phyloP scores from a whole-genome alignment of 2,113 vertebrate genomes.

The Dryoscopus gambensis region DNA sequence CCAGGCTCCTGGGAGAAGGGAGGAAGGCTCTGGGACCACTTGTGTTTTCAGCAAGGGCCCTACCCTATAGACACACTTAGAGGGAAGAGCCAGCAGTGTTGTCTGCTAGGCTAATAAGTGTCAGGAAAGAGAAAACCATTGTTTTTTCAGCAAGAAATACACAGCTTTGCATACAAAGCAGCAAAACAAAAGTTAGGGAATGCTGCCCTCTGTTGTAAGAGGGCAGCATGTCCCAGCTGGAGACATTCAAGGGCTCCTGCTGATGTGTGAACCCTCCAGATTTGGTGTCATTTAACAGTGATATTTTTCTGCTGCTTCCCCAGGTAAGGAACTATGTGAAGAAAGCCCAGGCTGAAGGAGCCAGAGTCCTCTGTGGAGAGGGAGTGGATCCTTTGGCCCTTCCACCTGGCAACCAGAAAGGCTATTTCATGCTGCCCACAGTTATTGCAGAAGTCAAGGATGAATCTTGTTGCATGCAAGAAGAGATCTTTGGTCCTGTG shows the following conservation, averaged over 20 bases:
- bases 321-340: conserved; percentile 87
- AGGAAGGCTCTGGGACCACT: not conserved
- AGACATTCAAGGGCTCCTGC: not conserved
- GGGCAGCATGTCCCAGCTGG: not conserved
- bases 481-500: conserved; percentile 97
- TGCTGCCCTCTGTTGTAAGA: not conserved
- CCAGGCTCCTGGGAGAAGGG: not conserved
- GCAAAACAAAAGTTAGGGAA: not conserved
- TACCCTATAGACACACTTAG: not conserved
- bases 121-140: not conserved
- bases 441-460: conserved; percentile 84
- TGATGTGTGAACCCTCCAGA: not conserved
- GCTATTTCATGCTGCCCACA: conserved; percentile 92
- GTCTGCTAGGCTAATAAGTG: not conserved
- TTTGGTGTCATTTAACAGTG: not conserved
- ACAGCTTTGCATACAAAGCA: not conserved
- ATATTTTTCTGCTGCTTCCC: not conserved
- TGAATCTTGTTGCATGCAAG: conserved; percentile 88
- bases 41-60: not conserved
- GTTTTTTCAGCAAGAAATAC: not conserved
- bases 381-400: conserved; percentile 82
- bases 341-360: conserved; percentile 83
- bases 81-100: not conserved
- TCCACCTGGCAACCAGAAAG: conserved; percentile 72
- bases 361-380: conserved; percentile 86